phyloP scores from a whole-genome alignment of 2,888 invertebrate genomes.

The Cancer borealis region DNA sequence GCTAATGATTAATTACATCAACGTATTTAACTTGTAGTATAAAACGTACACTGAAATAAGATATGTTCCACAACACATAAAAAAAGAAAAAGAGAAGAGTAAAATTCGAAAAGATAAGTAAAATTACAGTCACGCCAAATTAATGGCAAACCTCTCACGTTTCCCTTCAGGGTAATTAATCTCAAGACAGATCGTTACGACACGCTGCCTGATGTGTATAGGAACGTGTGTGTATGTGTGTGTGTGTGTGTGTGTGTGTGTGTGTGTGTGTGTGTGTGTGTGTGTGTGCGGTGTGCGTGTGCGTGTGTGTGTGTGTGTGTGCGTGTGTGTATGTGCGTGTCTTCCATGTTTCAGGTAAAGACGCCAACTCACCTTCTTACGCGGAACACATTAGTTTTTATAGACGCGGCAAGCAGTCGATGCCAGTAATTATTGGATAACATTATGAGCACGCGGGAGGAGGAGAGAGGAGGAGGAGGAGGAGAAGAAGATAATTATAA shows the following conservation, averaged over 20 bases:
- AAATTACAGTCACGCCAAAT: neutral
- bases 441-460: neutral
- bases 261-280: neutral
- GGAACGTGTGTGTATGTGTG: neutral
- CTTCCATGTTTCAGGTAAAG: neutral
- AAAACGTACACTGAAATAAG: neutral
- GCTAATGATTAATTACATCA: neutral
- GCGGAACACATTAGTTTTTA: neutral
- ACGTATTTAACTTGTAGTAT: neutral
- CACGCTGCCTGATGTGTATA: neutral
- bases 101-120: neutral
- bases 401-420: neutral
- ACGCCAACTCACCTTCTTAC: neutral
- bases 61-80: neutral
- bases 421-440: neutral
- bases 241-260: neutral
- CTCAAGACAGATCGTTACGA: slow-evolving; percentile 2
- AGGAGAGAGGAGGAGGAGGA: neutral
- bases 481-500: neutral
- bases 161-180: slow-evolving; percentile 18
- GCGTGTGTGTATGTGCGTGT: neutral
- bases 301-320: neutral
- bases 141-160: slow-evolving; percentile 4
- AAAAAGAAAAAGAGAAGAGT: neutral
- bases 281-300: neutral